Percentiles rank a stretch among this genome's conserved stretches.
These are phyloP conservation scores for Pollenia amentaria DNA, from an alignment of 2,888 invertebrate species.

Conservation along the genomic window DNA sequence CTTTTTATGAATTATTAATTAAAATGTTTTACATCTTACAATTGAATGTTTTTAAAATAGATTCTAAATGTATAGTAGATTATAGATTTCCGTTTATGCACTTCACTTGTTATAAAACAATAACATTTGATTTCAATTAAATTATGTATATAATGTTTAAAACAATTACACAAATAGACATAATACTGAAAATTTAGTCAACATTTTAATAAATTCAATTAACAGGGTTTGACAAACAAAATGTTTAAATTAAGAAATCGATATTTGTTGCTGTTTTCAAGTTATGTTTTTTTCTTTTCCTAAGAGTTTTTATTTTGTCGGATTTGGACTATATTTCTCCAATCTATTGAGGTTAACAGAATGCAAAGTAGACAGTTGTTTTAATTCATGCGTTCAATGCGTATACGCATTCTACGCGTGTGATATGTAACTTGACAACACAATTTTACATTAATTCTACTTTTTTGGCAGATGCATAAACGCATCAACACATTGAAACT, in stretches of 20 bases:
- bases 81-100: constrained; percentile 46
- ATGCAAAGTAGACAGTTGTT: no score
- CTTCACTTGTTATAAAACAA: constrained; percentile 21
- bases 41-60: constrained; percentile 64
- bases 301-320: neutral
- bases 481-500: no score
- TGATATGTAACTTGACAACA: no score
- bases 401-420: no score
- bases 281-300: neutral
- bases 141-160: no score
- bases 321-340: neutral
- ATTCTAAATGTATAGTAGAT: constrained; percentile 67
- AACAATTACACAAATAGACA: neutral
- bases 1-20: constrained; percentile 50
- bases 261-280: no score
- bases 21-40: constrained; percentile 60
- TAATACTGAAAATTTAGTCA: neutral
- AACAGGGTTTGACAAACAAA: constrained; percentile 31
- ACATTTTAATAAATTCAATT: constrained; percentile 2
- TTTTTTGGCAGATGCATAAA: no score
- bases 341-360: no score
- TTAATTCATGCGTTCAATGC: no score
- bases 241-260: no score
- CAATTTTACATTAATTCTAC: no score
- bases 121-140: neutral